Percentiles rank a stretch among this genome's conserved stretches.
phyloP scores from a whole-genome alignment of 2,888 invertebrate genomes.

The Drosophila subsilvestris region DNA sequence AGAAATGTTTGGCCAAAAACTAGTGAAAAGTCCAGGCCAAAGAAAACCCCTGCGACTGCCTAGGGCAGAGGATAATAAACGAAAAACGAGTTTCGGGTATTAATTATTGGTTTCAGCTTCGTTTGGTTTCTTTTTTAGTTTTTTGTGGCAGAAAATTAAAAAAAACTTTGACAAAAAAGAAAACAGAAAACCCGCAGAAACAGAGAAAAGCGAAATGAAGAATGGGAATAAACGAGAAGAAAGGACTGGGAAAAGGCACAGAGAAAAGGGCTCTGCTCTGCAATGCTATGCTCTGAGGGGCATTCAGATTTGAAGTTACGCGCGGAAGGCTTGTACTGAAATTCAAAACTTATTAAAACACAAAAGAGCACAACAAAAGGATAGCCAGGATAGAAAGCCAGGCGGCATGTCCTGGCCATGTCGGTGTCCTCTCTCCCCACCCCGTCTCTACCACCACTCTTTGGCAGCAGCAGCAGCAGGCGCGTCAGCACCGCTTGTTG shows the following conservation, averaged over 20 bases:
- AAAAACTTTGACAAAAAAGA: slow-evolving; percentile 2
- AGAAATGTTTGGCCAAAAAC: slow-evolving; percentile 24
- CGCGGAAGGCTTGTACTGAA: slow-evolving; percentile 49
- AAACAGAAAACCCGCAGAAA: slow-evolving; percentile 1
- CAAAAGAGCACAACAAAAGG: slow-evolving; percentile 55
- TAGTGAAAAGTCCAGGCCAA: slow-evolving; percentile 16
- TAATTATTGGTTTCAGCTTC: slow-evolving; percentile 68
- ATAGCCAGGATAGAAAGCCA: slow-evolving; percentile 47
- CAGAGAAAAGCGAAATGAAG: slow-evolving; percentile 16
- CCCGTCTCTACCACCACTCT: not conserved
- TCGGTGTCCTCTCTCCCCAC: slow-evolving; percentile 6
- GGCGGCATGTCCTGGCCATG: slow-evolving; percentile 47
- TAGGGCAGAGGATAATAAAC: slow-evolving; percentile 55
- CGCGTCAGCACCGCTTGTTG: slow-evolving; percentile 66
- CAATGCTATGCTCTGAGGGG: not conserved
- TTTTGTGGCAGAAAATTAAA: slow-evolving; percentile 37
- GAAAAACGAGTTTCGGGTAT: slow-evolving; percentile 62
- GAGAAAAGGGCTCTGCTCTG: not conserved
- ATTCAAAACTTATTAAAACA: slow-evolving; percentile 72
- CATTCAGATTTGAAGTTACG: slow-evolving; percentile 51
- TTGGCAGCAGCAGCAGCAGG: slow-evolving; percentile 50
- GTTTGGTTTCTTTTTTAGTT: slow-evolving; percentile 43
- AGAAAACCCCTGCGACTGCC: slow-evolving; percentile 34
- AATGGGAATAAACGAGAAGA: slow-evolving; percentile 24
- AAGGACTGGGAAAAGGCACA: slow-evolving; percentile 37